Base-by-base conservation (phyloP, 2,113 vertebrate genomes). In the Semicossyphus pulcher region DNA sequence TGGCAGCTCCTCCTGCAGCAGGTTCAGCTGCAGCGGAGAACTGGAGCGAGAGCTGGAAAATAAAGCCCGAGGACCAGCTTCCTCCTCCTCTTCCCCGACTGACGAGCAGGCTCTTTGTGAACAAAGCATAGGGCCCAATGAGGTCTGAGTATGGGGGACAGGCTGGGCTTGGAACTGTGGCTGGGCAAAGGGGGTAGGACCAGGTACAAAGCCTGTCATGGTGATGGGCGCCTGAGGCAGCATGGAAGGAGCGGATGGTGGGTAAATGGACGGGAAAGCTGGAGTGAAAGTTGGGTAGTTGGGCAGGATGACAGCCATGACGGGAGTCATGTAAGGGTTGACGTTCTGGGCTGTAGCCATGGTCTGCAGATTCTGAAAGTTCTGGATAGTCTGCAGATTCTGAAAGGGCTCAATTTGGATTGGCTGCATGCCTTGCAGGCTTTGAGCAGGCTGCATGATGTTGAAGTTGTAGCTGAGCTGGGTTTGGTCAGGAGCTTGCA, bases 21-120 rank as follows among this genome's bases (percentile, higher is more conserved):
- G 82, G 83, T 96, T 93, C 42, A 97, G 89, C 89, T 97, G 96
- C 21, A 97, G 90, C 0, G 96, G 94, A 1, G 96, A 97, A 83
- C 96, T 98, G 47, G 93, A 95, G 62, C 93, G 86, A 0, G 96
- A 97, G 72, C 89, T 93, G 29, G 93, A 90, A 81, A 90, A 95
- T 44, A 1, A 72, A 42, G 56, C 86, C 67, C 36, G 85, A 10
- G 41, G 80, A 45, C 21, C 86, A 3, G 81, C 72, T 0, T 60
- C 57, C 45, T 90, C 88, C 54, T 89, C 90, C 25, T 89, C 89
- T 4, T 86, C 90, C 1, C 80, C 86, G 0, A 86, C 39, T 28
- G 83, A 88, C 39, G 84, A 85, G 63, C 66, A 78, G 6, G 84
- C 45, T 64, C 76, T 70, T 31, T 80, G 90, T 31, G 89, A 88